phyloP scores from a whole-genome alignment of 2,113 vertebrate species.

The Platycercus adscitus region DNA sequence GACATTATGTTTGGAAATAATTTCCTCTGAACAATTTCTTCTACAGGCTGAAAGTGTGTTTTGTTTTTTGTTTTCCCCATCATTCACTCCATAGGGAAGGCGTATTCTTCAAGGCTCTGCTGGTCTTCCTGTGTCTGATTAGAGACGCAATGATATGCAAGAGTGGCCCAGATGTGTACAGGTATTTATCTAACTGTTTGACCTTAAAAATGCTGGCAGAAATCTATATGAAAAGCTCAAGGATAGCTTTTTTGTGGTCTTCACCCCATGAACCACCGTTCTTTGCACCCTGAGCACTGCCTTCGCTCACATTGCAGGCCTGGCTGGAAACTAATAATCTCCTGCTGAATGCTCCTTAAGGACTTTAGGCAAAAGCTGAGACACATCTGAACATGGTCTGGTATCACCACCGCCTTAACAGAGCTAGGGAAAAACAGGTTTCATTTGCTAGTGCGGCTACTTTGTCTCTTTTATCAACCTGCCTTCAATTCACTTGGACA shows the following conservation, averaged over 20 bases:
- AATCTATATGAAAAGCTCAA: background rate
- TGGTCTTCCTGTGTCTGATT: background rate
- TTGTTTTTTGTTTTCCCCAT: background rate
- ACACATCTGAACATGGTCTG: background rate
- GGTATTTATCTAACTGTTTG: background rate
- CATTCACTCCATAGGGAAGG: background rate
- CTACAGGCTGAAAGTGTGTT: background rate
- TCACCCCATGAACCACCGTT: fast-evolving
- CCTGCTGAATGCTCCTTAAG: background rate
- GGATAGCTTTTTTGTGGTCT: background rate
- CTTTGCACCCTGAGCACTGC: background rate
- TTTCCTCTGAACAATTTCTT: background rate
- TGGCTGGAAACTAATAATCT: background rate
- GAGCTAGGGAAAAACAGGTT: background rate
- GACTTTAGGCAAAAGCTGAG: background rate
- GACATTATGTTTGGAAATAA: background rate
- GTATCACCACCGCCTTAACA: fast-evolving
- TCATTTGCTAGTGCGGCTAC: background rate
- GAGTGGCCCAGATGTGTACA: background rate
- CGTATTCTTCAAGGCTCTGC: background rate
- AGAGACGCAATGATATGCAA: background rate
- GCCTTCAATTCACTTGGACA: background rate
- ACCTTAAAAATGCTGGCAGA: background rate
- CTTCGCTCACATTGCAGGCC: background rate
- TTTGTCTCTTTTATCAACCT: background rate